Evolutionary conservation across 1,140 invertebrate genomes (phyloP).

Genomic region (Sarcophaga peregrina): DNA sequence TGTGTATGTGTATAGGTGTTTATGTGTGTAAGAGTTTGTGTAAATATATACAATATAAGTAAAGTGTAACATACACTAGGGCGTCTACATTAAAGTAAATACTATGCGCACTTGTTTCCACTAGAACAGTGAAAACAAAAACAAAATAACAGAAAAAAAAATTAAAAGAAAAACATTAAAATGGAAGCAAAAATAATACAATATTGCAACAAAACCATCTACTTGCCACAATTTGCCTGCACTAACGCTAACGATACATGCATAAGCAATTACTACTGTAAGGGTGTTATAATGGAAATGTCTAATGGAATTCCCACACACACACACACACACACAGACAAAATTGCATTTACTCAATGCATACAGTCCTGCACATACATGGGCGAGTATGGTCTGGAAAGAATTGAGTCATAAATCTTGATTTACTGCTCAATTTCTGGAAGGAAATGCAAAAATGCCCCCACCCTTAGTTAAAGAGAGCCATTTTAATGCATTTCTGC

Average conservation of each 20-base stretch:
- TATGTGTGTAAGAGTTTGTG: conserved; percentile 59
- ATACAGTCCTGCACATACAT: background rate
- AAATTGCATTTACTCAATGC: background rate
- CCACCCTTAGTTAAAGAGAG: too few relatives aligned
- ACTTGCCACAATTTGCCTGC: background rate
- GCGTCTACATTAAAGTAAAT: conserved; percentile 58
- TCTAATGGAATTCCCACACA: conserved; percentile 1
- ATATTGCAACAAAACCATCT: background rate
- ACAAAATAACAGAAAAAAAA: background rate
- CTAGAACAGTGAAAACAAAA: background rate
- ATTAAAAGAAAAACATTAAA: background rate
- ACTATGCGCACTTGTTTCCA: conserved; percentile 43
- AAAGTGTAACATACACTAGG: conserved; percentile 61
- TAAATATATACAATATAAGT: conserved; percentile 46
- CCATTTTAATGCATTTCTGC: background rate
- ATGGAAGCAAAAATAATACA: background rate
- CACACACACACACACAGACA: background rate
- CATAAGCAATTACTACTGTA: background rate
- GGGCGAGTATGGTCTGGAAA: too few relatives aligned
- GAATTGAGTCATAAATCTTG: conserved; percentile 34
- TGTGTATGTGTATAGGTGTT: background rate
- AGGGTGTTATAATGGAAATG: conserved; percentile 23
- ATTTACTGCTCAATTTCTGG: background rate
- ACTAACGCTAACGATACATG: background rate
- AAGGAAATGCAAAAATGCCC: background rate